Conservation (phyloP, 2,797 vertebrate genomes). For the Enteromius paludinosus region DNA sequence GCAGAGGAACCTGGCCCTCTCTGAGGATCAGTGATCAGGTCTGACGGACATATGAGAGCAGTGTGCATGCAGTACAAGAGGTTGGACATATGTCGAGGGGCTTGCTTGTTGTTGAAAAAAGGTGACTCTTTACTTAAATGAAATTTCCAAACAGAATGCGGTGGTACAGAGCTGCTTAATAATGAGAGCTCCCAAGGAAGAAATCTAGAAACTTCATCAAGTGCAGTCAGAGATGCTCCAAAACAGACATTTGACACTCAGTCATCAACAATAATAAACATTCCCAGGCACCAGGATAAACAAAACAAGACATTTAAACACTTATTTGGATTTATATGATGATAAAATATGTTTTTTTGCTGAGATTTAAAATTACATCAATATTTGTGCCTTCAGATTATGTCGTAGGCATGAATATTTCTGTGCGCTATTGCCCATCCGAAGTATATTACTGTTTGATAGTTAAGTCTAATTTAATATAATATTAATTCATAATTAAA, state of each 20-base stretch:
- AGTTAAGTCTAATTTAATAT: too few relatives aligned
- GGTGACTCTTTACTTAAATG: background rate
- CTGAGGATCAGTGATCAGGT: background rate
- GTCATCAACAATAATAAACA: background rate
- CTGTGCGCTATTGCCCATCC: background rate
- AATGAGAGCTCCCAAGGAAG: background rate
- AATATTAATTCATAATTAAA: too few relatives aligned
- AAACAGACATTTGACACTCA: background rate
- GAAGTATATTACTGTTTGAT: background rate
- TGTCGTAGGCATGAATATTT: background rate
- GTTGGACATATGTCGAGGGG: background rate
- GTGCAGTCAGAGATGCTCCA: conserved; percentile 9
- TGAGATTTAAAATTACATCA: too few relatives aligned
- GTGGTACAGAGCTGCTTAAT: background rate
- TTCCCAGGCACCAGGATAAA: background rate
- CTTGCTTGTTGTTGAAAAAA: conserved; percentile 1
- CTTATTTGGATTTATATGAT: too few relatives aligned
- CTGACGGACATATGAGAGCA: background rate
- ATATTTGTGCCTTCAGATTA: background rate
- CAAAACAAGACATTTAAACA: background rate
- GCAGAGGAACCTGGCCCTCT: background rate
- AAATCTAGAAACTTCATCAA: background rate
- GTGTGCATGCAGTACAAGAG: background rate
- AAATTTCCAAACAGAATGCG: background rate
- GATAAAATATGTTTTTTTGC: too few relatives aligned